A percentile compares a stretch with the other conserved stretches of the same genome.
phyloP scores from a whole-genome alignment of 2,888 invertebrate genomes.

The Endotricha flammealis region DNA sequence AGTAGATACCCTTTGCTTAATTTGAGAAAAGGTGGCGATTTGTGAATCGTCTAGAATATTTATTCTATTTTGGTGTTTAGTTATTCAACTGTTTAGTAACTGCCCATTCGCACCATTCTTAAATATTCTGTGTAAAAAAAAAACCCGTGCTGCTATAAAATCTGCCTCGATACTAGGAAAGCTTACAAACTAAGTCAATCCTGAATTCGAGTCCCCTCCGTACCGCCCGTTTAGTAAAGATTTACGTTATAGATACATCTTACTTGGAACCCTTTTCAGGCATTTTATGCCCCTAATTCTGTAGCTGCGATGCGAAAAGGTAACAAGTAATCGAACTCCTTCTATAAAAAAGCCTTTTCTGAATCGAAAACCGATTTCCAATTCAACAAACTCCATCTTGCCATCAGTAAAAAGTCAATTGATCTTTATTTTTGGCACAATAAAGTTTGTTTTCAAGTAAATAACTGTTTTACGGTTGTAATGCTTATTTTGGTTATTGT shows the following conservation, averaged over 20 bases:
- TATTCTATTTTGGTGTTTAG: too few relatives aligned
- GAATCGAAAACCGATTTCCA: conserved; percentile 13
- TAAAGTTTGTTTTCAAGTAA: conserved; percentile 10
- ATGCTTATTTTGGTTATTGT: conserved; percentile 15
- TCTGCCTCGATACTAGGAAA: conserved; percentile 7
- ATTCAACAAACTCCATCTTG: conserved; percentile 10
- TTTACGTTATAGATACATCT: conserved; percentile 33
- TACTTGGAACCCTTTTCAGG: conserved; percentile 45
- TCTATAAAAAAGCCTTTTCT: conserved; percentile 28
- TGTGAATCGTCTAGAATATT: too few relatives aligned
- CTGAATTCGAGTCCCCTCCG: neutral
- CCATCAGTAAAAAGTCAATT: neutral
- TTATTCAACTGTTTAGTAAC: too few relatives aligned
- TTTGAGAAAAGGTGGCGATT: too few relatives aligned
- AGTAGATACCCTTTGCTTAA: too few relatives aligned
- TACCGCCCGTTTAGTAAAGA: conserved; percentile 28
- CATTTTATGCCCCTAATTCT: conserved; percentile 49
- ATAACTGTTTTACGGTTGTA: neutral
- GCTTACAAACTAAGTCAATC: conserved; percentile 12
- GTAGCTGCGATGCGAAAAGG: conserved; percentile 31
- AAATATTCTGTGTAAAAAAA: too few relatives aligned
- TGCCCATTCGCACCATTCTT: too few relatives aligned
- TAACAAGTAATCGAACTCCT: conserved; percentile 26
- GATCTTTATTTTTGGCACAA: conserved; percentile 1
- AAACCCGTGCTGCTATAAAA: conserved; percentile 12